Percentiles rank a stretch among this genome's conserved stretches.
Conservation (phyloP, 30 jellyfish, hydroid and myxozoan genomes). For the Chrysaora quinquecirrha region DNA sequence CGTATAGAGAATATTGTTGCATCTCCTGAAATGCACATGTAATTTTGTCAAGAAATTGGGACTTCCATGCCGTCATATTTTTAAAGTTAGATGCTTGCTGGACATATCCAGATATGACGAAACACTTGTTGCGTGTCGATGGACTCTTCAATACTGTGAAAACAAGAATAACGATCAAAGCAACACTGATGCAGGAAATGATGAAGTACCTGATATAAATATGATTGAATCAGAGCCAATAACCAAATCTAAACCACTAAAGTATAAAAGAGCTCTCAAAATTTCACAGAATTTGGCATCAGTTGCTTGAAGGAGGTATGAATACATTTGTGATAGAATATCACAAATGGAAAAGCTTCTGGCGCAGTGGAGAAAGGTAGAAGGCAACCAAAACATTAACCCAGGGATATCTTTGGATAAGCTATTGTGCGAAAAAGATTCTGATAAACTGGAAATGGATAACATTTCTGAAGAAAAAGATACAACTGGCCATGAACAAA, state of each 20-base stretch:
- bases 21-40: conserved; percentile 26
- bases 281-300: conserved; percentile 38
- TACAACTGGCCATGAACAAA: neutral
- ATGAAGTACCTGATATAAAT: conserved; percentile 11
- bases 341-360: too few species aligned
- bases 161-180: neutral
- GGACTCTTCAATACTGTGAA: conserved; percentile 47
- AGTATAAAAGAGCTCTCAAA: too few species aligned
- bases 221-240: neutral
- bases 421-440: conserved; percentile 16
- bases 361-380: too few species aligned
- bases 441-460: neutral
- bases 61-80: conserved; percentile 37
- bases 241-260: too few species aligned
- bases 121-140: conserved; percentile 43
- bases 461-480: neutral
- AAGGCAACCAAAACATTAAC: neutral
- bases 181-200: neutral
- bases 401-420: neutral
- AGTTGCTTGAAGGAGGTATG: too few species aligned
- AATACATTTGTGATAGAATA: too few species aligned
- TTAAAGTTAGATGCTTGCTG: conserved; percentile 1
- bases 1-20: neutral
- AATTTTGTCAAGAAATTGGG: conserved; percentile 19
- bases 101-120: conserved; percentile 27